Evolutionary conservation across 2,888 invertebrate species (phyloP).

Genomic region (Meteorus colon): DNA sequence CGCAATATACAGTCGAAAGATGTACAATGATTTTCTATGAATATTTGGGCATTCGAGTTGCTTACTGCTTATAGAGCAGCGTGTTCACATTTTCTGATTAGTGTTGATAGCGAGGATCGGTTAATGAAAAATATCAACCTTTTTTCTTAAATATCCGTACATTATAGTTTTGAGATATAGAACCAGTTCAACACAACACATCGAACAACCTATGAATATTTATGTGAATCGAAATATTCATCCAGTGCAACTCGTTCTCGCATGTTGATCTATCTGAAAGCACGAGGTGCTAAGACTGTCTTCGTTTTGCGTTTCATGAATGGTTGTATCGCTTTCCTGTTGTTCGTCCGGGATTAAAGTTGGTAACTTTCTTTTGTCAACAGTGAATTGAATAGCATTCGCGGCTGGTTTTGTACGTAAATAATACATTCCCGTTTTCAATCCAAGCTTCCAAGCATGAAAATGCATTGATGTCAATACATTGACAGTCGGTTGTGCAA

Average conservation of each 20-base stretch:
- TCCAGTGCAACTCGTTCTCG: conserved; percentile 90
- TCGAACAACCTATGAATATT: background rate
- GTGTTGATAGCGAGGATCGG: no score
- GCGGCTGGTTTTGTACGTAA: conserved; percentile 96
- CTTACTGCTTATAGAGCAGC: no score
- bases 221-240: conserved; percentile 46
- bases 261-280: conserved; percentile 89
- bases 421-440: conserved; percentile 99
- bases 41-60: no score
- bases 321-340: conserved; percentile 49
- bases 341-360: conserved; percentile 62
- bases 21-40: no score
- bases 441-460: conserved; percentile 96
- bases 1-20: no score
- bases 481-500: conserved; percentile 94
- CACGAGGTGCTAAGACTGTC: conserved; percentile 86
- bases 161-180: background rate
- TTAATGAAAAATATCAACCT: background rate
- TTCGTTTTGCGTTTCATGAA: conserved; percentile 21
- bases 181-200: background rate
- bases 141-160: background rate
- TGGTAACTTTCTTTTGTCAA: conserved; percentile 85
- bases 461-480: conserved; percentile 99
- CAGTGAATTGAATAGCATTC: conserved; percentile 97
- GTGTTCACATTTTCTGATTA: no score